A percentile compares a stretch with the other conserved stretches of the same genome.
Conservation (phyloP, 2,113 vertebrate genomes). For the Glaucomys volans region DNA sequence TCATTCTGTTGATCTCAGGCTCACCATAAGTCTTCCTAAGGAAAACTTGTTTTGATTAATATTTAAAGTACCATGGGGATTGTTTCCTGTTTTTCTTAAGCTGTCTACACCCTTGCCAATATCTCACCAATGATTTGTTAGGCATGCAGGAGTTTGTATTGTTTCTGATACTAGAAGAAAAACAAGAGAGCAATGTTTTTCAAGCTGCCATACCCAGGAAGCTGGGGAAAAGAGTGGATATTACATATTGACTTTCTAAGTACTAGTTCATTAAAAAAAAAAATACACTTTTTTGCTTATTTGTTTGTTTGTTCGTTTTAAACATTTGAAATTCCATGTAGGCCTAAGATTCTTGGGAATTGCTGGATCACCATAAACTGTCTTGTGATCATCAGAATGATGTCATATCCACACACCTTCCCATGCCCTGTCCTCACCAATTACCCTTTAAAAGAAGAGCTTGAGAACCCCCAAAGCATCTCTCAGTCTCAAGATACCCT, state of each 20-base stretch:
- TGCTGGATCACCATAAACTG: no score
- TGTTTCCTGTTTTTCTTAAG: conserved; percentile 73
- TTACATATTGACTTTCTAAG: not conserved
- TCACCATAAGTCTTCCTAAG: conserved; percentile 59
- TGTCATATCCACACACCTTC: no score
- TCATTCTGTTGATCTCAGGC: conserved; percentile 71
- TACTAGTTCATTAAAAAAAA: not conserved
- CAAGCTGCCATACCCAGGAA: conserved; percentile 45
- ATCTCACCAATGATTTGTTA: conserved; percentile 75
- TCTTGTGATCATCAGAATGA: no score
- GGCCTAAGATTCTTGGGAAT: no score
- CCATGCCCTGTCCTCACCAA: no score
- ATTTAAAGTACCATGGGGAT: conserved; percentile 75
- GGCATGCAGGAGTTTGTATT: conserved; percentile 62
- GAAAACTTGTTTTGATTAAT: conserved; percentile 74
- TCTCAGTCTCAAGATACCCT: no score
- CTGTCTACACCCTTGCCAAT: conserved; percentile 49
- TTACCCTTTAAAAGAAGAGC: no score
- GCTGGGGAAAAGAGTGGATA: not conserved
- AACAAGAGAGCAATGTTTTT: conserved; percentile 61
- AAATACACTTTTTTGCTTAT: not conserved
- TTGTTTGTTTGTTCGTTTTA: not conserved
- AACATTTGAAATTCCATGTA: not conserved
- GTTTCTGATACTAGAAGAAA: conserved; percentile 68
- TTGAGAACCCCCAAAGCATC: no score